A percentile compares a stretch with the other conserved stretches of the same genome.
Evolutionary conservation across 2,113 vertebrate genomes (phyloP).

Genomic region (Mustela lutreola): DNA sequence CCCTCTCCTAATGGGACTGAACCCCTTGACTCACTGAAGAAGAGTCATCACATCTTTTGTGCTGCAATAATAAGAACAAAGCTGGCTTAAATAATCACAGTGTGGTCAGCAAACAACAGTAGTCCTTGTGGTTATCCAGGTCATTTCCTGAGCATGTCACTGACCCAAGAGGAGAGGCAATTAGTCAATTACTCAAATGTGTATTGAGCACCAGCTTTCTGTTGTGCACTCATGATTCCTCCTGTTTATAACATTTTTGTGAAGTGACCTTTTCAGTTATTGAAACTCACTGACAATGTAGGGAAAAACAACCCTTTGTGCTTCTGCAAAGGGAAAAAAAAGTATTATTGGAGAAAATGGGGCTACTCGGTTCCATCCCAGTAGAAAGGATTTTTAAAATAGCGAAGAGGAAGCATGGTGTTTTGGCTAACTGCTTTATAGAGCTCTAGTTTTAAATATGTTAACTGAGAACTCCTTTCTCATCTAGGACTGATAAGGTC

Average conservation of each 20-base stretch:
- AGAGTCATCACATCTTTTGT: constrained; percentile 66
- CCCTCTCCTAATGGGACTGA: not conserved
- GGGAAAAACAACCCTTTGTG: constrained; percentile 28
- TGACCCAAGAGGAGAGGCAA: constrained; percentile 36
- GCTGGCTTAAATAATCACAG: constrained; percentile 59
- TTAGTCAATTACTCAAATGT: constrained; percentile 17
- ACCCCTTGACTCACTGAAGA: constrained; percentile 59
- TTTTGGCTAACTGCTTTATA: constrained; percentile 24
- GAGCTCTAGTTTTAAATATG: constrained; percentile 17
- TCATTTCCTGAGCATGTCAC: constrained; percentile 70
- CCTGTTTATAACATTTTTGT: constrained; percentile 58
- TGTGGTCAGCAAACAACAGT: constrained; percentile 24
- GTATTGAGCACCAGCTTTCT: not conserved
- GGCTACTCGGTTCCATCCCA: not conserved
- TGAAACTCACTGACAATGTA: constrained; percentile 24
- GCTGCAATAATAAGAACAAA: constrained; percentile 50
- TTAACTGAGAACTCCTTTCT: constrained; percentile 5
- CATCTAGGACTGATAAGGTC: not conserved
- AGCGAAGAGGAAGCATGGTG: not conserved
- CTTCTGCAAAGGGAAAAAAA: not conserved
- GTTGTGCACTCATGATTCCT: not conserved
- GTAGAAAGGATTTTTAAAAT: constrained; percentile 5
- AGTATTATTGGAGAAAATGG: not conserved
- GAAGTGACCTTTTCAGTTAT: constrained; percentile 54
- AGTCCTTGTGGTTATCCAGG: not conserved